Evolutionary conservation across 1,140 invertebrate species (phyloP), one percentile per base, ranked within the genome.

Genomic region (Steinernema feltiae): DNA sequence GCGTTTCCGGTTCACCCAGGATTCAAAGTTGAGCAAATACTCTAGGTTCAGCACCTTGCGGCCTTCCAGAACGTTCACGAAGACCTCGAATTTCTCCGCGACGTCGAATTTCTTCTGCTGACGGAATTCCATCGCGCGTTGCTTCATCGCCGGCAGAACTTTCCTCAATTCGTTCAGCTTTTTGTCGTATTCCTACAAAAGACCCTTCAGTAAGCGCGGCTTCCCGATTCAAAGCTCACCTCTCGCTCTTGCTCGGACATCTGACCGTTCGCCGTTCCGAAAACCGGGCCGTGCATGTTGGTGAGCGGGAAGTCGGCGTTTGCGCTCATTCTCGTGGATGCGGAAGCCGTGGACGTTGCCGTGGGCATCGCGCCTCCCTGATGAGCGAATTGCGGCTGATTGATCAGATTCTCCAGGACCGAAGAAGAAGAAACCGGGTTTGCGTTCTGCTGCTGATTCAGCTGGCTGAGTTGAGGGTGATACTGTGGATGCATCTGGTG

Each of bases 1-100:
- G 31, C 41, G 70, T 46, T 79, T 79, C 27, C 73, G 48, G 30
- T 69, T 69, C n/a, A 79, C 78, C 78, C 78, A 79, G 24, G 18
- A 71, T 41, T 79, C 78, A 69, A 79, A 70, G 74, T 79, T 73
- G 18, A 32, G 74, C 30, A 79, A 41, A 48, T 79, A 79, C 21
- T 79, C 78, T 15, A 79, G 76, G 29, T 70, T 71, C 1, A 80
- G 77, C 1, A 79, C 71, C 41, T 78, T 69, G 48, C 75, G 70
- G 30, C 79, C 78, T 48, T 80, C 79, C 12, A 80, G 32, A 1
- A 80, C 79, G 30, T 69, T 74, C 1, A 80, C 29, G 77, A 80
- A 79, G 1, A 72, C 72, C 27, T 80, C 79, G 35, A 80, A 46
- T 27, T 80, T 80, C 7, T 75, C 32, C 29, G 79, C 79, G n/a